phyloP scores from a whole-genome alignment of 2,888 invertebrate species.

The Acanthopleura granulata region DNA sequence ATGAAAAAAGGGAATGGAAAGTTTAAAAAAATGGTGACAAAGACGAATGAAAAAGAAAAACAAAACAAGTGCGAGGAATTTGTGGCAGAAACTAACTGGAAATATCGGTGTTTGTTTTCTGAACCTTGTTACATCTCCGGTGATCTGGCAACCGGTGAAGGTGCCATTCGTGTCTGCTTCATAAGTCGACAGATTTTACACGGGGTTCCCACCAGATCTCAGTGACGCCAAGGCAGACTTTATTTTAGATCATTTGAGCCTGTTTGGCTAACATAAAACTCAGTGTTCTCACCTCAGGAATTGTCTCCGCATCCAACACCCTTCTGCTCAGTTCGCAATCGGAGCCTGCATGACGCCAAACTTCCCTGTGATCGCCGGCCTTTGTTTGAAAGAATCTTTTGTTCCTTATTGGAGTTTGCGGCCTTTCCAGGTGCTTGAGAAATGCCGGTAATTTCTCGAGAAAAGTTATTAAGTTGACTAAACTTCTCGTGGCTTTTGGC shows the following conservation, averaged over 20 bases:
- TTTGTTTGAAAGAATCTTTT: conserved; percentile 16
- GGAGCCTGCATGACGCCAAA: neutral
- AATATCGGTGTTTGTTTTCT: neutral
- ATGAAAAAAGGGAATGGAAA: no score
- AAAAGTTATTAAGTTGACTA: neutral
- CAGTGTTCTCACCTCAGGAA: neutral
- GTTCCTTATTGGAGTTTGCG: neutral
- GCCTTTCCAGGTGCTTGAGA: neutral
- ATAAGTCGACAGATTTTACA: conserved; percentile 12
- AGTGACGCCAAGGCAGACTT: conserved; percentile 6
- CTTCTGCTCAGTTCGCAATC: neutral
- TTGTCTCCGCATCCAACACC: neutral
- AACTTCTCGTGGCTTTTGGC: neutral
- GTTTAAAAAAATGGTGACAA: no score
- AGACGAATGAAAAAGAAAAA: no score
- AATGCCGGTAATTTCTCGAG: neutral
- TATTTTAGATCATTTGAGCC: conserved; percentile 19
- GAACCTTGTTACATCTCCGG: conserved; percentile 6
- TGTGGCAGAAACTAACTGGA: neutral
- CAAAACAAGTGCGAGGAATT: no score
- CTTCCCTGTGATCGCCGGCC: neutral
- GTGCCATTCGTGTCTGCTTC: neutral
- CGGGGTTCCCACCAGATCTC: neutral
- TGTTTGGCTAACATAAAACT: conserved; percentile 2
- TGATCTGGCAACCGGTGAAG: neutral